Evolutionary conservation across 1,140 invertebrate genomes (phyloP).

Genomic region (Hycleus cichorii): DNA sequence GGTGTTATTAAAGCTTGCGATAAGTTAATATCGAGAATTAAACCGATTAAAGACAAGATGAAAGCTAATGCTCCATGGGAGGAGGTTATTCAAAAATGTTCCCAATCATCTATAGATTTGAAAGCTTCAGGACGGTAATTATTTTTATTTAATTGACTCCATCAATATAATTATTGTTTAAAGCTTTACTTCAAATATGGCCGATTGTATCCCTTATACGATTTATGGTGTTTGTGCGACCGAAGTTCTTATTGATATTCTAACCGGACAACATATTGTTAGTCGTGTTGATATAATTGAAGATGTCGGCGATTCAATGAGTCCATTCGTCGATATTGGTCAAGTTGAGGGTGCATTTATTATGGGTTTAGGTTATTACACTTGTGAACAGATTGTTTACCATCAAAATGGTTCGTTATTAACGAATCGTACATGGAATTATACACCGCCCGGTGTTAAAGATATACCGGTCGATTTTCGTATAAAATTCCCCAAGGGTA

Average conservation of each 20-base stretch:
- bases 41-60: constrained; percentile 53
- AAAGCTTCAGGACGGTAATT: constrained; percentile 26
- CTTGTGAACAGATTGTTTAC: constrained; percentile 64
- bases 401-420: constrained; percentile 61
- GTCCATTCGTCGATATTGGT: constrained; percentile 72
- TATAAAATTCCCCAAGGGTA: constrained; percentile 62
- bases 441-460: constrained; percentile 73
- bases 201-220: constrained; percentile 3
- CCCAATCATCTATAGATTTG: constrained; percentile 49
- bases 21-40: constrained; percentile 52
- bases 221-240: constrained; percentile 29
- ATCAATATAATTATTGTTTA: background rate
- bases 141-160: background rate
- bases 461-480: constrained; percentile 82
- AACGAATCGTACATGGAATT: constrained; percentile 76
- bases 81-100: constrained; percentile 54
- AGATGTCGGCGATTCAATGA: constrained; percentile 68
- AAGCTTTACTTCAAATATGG: constrained; percentile 11
- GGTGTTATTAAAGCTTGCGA: constrained; percentile 63
- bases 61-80: constrained; percentile 57
- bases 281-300: constrained; percentile 65
- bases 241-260: constrained; percentile 56
- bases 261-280: constrained; percentile 64
- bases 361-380: constrained; percentile 77
- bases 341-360: constrained; percentile 82